Percentiles rank a stretch among this genome's conserved stretches.
Conservation (phyloP, 2,797 vertebrate genomes). For the Epinephelus awoara region DNA sequence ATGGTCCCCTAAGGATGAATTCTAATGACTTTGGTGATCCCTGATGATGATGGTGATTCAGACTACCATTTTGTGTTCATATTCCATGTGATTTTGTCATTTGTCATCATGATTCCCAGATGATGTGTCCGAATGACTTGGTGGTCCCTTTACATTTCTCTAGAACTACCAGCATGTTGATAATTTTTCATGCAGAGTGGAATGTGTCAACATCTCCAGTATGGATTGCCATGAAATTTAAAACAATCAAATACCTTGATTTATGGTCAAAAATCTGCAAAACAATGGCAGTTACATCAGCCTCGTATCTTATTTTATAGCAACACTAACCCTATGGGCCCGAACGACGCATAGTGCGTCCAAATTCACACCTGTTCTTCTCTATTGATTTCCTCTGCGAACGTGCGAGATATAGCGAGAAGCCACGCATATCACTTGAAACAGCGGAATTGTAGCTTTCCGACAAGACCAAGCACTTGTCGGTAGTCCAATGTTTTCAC, state of each 20-base stretch:
- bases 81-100: background rate
- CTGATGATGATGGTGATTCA: too few species aligned
- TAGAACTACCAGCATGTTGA: background rate
- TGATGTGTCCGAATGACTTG: background rate
- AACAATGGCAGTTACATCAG: background rate
- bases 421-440: too few species aligned
- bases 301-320: background rate
- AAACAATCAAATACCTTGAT: background rate
- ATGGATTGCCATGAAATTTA: background rate
- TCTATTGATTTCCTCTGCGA: too few species aligned
- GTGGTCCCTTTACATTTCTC: background rate
- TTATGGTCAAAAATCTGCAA: background rate
- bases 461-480: too few species aligned
- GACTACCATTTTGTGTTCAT: background rate
- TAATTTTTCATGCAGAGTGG: background rate
- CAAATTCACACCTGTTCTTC: too few species aligned
- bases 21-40: too few species aligned
- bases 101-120: conserved; percentile 8
- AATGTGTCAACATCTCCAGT: background rate
- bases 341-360: too few species aligned
- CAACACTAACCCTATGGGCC: too few species aligned
- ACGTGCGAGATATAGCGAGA: too few species aligned
- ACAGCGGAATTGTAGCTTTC: too few species aligned
- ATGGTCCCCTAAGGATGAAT: too few species aligned
- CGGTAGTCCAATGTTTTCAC: too few species aligned